Conservation (phyloP, 2,113 vertebrate genomes). For the Brachypteracias leptosomus region DNA sequence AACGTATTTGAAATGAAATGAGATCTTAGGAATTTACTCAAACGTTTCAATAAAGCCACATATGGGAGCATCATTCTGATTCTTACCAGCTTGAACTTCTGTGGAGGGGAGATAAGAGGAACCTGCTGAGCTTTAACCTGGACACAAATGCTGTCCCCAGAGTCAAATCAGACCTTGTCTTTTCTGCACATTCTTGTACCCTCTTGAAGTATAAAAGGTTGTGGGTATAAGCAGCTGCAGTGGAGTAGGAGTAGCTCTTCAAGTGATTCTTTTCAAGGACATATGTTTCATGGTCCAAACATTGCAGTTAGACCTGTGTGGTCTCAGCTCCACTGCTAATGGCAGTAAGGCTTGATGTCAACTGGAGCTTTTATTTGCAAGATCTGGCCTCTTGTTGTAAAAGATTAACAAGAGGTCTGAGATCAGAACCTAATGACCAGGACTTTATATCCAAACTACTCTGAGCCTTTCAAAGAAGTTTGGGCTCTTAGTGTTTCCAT, state of each 20-base stretch:
- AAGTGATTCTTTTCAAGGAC: background rate
- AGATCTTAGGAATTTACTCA: background rate
- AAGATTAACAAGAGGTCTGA: background rate
- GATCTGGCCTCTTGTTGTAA: background rate
- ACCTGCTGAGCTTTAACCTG: background rate
- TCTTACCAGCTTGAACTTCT: background rate
- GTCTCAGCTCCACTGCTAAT: background rate
- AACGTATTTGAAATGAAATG: background rate
- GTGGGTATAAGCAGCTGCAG: background rate
- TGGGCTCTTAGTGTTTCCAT: background rate
- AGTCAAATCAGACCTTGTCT: background rate
- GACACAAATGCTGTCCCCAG: background rate
- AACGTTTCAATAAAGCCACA: background rate
- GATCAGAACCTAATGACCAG: background rate
- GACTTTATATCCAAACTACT: background rate
- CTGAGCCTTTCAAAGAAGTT: background rate
- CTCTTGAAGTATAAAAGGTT: background rate
- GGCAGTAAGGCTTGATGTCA: fast-evolving
- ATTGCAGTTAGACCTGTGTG: background rate
- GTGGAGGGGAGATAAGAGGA: background rate
- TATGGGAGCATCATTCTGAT: background rate
- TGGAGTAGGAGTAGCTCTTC: background rate
- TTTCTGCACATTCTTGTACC: background rate
- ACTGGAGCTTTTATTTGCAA: background rate
- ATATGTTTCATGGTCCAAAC: fast-evolving